Evolutionary conservation across 2,888 invertebrate species (phyloP).

Genomic region (Ophion costatus): DNA sequence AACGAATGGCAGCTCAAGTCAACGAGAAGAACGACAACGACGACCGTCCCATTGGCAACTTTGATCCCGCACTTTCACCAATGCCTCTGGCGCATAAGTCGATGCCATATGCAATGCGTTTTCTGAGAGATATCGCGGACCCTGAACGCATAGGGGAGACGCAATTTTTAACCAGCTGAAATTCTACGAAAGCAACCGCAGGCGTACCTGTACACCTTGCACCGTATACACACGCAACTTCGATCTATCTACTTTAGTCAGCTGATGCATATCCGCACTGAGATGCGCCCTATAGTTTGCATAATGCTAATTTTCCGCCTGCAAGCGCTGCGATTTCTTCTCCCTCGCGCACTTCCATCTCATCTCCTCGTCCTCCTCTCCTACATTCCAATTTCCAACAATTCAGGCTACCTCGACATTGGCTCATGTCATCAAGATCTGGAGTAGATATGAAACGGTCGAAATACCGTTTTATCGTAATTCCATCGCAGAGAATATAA

Average conservation of each 20-base stretch:
- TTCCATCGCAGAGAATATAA: too few relatives aligned
- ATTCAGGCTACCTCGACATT: background rate
- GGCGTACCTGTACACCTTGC: constrained; percentile 7
- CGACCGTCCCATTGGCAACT: constrained; percentile 55
- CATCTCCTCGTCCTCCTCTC: background rate
- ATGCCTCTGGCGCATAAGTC: constrained; percentile 45
- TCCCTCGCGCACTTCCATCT: background rate
- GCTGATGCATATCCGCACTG: constrained; percentile 26
- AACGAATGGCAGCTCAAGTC: constrained; percentile 49
- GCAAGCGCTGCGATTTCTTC: constrained; percentile 13
- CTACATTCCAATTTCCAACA: constrained; percentile 20
- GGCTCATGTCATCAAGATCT: background rate
- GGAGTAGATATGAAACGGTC: background rate
- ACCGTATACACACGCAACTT: constrained; percentile 21
- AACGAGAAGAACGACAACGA: constrained; percentile 46
- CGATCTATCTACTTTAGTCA: constrained; percentile 39
- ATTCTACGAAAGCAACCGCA: constrained; percentile 38
- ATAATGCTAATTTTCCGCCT: constrained; percentile 41
- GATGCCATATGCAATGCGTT: constrained; percentile 46
- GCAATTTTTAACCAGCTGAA: constrained; percentile 50
- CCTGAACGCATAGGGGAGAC: constrained; percentile 45
- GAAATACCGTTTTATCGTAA: too few relatives aligned
- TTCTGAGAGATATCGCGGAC: constrained; percentile 32
- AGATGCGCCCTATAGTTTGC: constrained; percentile 45
- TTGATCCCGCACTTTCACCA: constrained; percentile 60